phyloP scores from a whole-genome alignment of 2,797 vertebrate species.

The Sebastes wilsoni region DNA sequence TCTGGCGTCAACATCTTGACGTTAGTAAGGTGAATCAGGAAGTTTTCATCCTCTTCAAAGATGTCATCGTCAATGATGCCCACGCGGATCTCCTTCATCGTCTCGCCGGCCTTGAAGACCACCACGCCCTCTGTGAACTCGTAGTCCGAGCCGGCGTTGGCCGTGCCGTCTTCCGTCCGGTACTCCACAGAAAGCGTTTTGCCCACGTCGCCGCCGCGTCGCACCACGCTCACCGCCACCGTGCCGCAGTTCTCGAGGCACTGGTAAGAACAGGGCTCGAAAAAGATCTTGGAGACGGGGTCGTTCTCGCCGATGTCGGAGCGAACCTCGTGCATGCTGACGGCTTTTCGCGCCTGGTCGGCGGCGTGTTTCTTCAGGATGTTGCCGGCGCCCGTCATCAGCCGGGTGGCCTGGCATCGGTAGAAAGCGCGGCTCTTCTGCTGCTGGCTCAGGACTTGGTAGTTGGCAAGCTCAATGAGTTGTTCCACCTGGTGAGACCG shows the following conservation, averaged over 20 bases:
- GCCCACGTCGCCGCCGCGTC: conserved; percentile 92
- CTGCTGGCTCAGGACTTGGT: conserved; percentile 98
- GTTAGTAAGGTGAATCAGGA: conserved; percentile 94
- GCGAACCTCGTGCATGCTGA: conserved; percentile 98
- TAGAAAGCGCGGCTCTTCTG: conserved; percentile 99
- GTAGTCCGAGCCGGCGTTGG: conserved; percentile 97
- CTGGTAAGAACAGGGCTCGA: conserved; percentile 95
- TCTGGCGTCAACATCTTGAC: conserved; percentile 85
- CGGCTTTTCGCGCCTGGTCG: conserved; percentile 96
- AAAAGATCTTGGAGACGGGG: conserved; percentile 92
- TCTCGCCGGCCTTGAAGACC: conserved; percentile 95
- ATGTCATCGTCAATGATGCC: conserved; percentile 98
- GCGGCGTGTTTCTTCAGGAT: conserved; percentile 98
- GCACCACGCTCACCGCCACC: conserved; percentile 91
- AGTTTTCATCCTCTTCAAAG: conserved; percentile 99
- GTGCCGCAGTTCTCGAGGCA: conserved; percentile 99
- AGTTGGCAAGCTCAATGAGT: conserved; percentile 96
- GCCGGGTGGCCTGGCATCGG: conserved; percentile 96
- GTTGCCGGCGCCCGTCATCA: conserved; percentile 98
- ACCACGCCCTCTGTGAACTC: conserved; percentile 97
- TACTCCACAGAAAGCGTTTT: conserved; percentile 93
- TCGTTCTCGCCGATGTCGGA: conserved; percentile 89
- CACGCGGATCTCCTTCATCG: conserved; percentile 93
- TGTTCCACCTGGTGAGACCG: conserved; percentile 86
- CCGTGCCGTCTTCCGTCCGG: conserved; percentile 96